Base-by-base conservation (phyloP, 2,888 invertebrate genomes). In the Caenorhabditis sulstoni region DNA sequence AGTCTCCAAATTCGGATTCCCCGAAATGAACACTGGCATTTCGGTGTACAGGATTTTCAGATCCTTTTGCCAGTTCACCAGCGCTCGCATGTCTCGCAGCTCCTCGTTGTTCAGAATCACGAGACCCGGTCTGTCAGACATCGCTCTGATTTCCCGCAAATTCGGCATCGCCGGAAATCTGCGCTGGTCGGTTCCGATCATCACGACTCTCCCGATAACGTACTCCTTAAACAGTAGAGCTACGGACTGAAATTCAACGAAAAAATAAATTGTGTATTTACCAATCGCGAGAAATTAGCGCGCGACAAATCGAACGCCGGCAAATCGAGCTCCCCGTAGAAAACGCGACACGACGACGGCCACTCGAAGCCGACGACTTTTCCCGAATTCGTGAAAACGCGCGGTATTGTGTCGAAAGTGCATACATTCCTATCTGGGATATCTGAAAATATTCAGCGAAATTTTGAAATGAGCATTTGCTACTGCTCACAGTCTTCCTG, bases 11-110 rank as follows among this genome's bases (percentile, higher is more conserved):
- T 50, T 16, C 0, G 20, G 44, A 41, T 73, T 73, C 44, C 64
- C 73, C 20, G 73, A 73, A 11, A 73, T 73, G 14, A 73, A 55
- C 3, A 65, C 52, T 11, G 73, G 73, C 39, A 49, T 29, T 2
- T 3, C 1, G 9, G 49, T 7, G 39, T 20, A 37, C 2, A 4
- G 8, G 9, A 67, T 12, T 14, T 50, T 37, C 35, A 67, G 23
- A 1, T 41, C 18, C 37, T 58, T 64, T 18, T 52, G 41, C 44
- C 57, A 73, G 45, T 57, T 44, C 20, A 62, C 58, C 35, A 73
- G 53, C 50, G 50, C 58, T 16, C 64, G 57, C 7, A 73, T 29
- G 37, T 73, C 73, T 16, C 49, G 64, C n/a, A 73, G 44, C 3
- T 41, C 0, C 12, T 11, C 12, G 29, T 73, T 73, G 57, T 73